Conservation (phyloP, 92 coral and sea anemone species). For the Porites cylindrica region DNA sequence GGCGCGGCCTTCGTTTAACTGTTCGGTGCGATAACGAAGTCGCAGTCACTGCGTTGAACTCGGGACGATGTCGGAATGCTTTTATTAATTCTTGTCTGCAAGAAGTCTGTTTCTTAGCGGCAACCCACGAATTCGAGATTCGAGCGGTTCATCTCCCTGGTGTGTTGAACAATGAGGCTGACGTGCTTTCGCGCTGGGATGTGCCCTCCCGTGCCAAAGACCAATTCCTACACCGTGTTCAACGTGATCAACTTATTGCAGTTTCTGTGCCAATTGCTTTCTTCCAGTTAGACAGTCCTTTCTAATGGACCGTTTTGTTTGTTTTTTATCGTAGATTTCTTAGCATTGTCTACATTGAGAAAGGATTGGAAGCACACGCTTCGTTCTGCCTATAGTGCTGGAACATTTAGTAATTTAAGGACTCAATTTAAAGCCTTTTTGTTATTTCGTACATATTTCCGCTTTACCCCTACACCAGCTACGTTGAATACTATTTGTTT, state of each 20-base stretch:
- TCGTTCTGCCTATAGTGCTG: not conserved
- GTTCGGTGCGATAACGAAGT: constrained; percentile 38
- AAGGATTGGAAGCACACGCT: not conserved
- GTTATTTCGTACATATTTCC: not conserved
- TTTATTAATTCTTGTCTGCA: no score
- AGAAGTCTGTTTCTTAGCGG: not conserved
- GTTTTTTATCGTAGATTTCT: no score
- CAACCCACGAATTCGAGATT: constrained; percentile 30
- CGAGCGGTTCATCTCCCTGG: constrained; percentile 53
- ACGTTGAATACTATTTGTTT: not conserved
- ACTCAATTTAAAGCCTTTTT: not conserved
- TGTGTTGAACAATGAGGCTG: constrained; percentile 18
- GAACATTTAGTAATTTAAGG: not conserved
- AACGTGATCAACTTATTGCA: not conserved
- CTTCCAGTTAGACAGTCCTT: no score
- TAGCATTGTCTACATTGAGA: not conserved
- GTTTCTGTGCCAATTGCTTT: constrained; percentile 1
- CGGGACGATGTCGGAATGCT: no score
- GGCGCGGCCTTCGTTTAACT: not conserved
- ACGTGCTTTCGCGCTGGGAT: constrained; percentile 41
- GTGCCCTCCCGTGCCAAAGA: not conserved
- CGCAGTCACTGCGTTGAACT: constrained; percentile 3
- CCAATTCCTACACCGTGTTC: not conserved
- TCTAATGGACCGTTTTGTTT: not conserved
- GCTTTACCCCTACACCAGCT: not conserved